These are phyloP conservation scores for Atta colombica DNA, from an alignment of 1,140 invertebrate species.

Conservation along the genomic window DNA sequence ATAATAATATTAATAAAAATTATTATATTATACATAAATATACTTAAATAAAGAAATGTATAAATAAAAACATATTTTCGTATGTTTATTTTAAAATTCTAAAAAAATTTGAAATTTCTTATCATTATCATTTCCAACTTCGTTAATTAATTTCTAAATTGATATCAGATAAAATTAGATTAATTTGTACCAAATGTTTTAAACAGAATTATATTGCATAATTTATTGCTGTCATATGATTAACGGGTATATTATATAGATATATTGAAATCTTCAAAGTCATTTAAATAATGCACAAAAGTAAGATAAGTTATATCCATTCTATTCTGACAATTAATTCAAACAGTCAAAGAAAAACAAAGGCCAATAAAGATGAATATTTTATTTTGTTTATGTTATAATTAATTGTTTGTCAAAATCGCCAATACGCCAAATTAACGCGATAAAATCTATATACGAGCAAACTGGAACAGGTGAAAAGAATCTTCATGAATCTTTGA, in stretches of 20 bases:
- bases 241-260: neutral
- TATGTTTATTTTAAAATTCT: neutral
- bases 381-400: slow-evolving; percentile 11
- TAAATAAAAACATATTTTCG: neutral
- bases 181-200: slow-evolving; percentile 13
- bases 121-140: slow-evolving; percentile 12
- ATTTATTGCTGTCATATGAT: neutral
- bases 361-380: neutral
- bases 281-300: slow-evolving; percentile 16
- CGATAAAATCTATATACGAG: neutral
- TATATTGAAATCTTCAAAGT: slow-evolving; percentile 27
- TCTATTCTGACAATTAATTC: slow-evolving; percentile 21
- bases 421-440: neutral
- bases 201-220: neutral
- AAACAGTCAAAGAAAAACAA: slow-evolving; percentile 11
- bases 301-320: neutral
- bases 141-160: neutral
- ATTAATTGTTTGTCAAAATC: slow-evolving; percentile 18
- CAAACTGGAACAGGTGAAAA: slow-evolving; percentile 21
- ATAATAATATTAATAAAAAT: slow-evolving; percentile 8
- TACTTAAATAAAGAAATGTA: neutral
- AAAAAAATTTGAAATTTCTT: neutral
- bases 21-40: neutral
- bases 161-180: slow-evolving; percentile 10
- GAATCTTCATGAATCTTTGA: slow-evolving; percentile 67